Evolutionary conservation across 2,797 vertebrate species (phyloP), one percentile per base, ranked within the genome.

Genomic region (Salarias fasciatus): DNA sequence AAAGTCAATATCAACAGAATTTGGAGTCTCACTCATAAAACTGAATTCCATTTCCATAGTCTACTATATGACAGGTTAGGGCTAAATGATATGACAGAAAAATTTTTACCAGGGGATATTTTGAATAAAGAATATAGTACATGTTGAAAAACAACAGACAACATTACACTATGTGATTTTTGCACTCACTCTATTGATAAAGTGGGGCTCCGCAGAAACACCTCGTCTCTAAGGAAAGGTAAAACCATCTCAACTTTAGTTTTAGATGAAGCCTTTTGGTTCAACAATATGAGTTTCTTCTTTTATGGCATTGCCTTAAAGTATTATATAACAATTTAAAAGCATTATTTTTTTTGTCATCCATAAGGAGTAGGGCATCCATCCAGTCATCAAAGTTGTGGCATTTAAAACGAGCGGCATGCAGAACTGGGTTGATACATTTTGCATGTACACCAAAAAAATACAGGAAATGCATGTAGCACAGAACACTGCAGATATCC

Each of bases 241-340:
- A 40, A 65, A 73, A 50, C 10, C 40, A 48, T 48, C 6, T 31
- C 36, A 30, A n/a, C 43, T 11, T 35, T 57, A 24, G 18, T 24
- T 24, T 24, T 24, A 24, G 3, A 2, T 24, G 24, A 3, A 24
- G 24, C 42, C 1, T 53, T 51, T 6, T 18, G 0, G 7, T 64
- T 63, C 36, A 56, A 35, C 30, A 36, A 3, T 52, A 14, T 52
- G 29, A 65, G 70, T 46, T 31, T n/a, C 59, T 15, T 45, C 38
- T 54, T 40, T 59, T 68, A 43, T 9, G 56, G 33, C 56, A 69
- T 65, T 70, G 78, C 65, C 72, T 78, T 80, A 75, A 74, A 70
- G 18, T n/a, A 49, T 49, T 45, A 62, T 77, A 35, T 69, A 46
- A 75, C 30, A 52, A 15, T 51, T 69, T 24, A 24, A 24, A 24